These are phyloP conservation scores for Thumatha senex DNA, from an alignment of 2,888 invertebrate genomes.

Conservation along the genomic window DNA sequence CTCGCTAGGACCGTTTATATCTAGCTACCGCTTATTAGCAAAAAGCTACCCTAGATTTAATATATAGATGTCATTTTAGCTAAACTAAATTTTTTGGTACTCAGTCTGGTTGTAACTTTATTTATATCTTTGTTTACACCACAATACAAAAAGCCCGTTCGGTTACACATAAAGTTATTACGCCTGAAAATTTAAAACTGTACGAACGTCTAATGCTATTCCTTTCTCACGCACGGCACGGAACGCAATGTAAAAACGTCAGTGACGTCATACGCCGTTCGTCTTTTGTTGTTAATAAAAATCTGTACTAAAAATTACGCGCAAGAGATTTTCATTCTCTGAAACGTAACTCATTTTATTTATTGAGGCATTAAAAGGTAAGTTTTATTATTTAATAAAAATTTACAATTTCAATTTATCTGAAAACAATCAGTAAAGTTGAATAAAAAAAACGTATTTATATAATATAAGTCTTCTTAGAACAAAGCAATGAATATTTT, in stretches of 20 bases:
- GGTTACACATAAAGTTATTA: constrained; percentile 11
- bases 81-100: too few species aligned
- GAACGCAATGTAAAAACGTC: constrained; percentile 33
- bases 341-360: constrained; percentile 13
- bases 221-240: not conserved
- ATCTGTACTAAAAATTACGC: constrained; percentile 42
- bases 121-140: too few species aligned
- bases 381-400: not conserved
- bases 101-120: too few species aligned
- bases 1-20: too few species aligned
- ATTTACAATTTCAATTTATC: not conserved
- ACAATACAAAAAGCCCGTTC: not conserved
- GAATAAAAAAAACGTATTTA: not conserved
- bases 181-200: not conserved
- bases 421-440: constrained; percentile 1
- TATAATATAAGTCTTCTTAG: not conserved
- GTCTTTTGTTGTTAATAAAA: constrained; percentile 50
- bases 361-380: constrained; percentile 20
- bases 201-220: not conserved
- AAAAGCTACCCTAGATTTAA: too few species aligned
- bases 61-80: too few species aligned
- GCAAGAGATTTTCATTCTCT: constrained; percentile 20
- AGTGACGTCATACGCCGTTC: constrained; percentile 40
- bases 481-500: not conserved
- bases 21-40: too few species aligned